Evolutionary conservation across 2,797 vertebrate species (phyloP).

Genomic region (Sebastes jordani): DNA sequence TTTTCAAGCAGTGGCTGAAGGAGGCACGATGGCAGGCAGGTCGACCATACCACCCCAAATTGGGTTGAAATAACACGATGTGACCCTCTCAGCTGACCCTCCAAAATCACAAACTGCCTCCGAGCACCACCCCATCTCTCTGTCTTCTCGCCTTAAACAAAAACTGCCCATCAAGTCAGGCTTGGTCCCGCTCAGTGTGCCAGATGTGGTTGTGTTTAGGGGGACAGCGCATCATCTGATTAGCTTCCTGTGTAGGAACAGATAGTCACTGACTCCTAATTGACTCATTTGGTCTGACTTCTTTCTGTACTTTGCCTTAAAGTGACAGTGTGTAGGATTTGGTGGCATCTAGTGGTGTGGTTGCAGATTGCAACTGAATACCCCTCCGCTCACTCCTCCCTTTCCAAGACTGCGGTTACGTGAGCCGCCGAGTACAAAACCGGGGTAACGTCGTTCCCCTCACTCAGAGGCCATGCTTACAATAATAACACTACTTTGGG

Average conservation of each 20-base stretch:
- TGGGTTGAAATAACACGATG: conserved; percentile 36
- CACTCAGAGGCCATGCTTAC: too few relatives aligned
- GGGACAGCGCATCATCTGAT: background rate
- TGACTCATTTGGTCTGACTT: background rate
- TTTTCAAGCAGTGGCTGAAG: conserved; percentile 25
- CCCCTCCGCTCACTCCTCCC: too few relatives aligned
- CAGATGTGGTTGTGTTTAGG: background rate
- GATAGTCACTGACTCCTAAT: background rate
- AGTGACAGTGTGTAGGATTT: too few relatives aligned
- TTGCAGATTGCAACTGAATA: too few relatives aligned
- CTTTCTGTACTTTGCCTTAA: background rate
- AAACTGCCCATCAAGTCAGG: background rate
- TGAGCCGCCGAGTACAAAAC: too few relatives aligned
- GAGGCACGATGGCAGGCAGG: conserved; percentile 23
- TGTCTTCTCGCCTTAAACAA: background rate
- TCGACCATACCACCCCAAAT: conserved; percentile 22
- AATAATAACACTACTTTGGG: too few relatives aligned
- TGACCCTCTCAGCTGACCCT: conserved; percentile 29
- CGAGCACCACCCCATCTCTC: background rate
- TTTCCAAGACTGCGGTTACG: too few relatives aligned
- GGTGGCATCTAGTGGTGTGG: too few relatives aligned
- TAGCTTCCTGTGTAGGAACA: background rate
- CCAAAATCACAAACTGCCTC: conserved; percentile 6
- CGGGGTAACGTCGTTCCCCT: too few relatives aligned
- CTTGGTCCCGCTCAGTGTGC: background rate